Evolutionary conservation across 2,888 invertebrate genomes (phyloP), one percentile per base, ranked within the genome.

Genomic region (Caenorhabditis becei): DNA sequence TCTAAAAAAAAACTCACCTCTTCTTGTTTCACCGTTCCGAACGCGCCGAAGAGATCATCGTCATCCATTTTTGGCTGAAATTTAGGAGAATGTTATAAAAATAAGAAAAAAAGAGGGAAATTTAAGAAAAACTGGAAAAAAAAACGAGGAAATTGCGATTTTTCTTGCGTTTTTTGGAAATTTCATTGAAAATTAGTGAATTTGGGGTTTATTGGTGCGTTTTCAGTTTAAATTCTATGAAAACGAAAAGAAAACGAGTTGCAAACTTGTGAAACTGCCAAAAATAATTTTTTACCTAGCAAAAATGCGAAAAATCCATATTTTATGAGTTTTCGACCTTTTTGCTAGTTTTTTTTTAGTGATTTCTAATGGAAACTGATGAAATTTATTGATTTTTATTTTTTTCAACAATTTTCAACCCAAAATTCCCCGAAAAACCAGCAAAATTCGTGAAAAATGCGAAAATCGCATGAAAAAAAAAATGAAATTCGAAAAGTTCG

Each of bases 81-180:
- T 61, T 11, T 2, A 35, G 41, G 24, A 32, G 35, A 32, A 56
- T n/a, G n/a, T n/a, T n/a, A n/a, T 18, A 58, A 32, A n/a, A 58
- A 32, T 35, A 5, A 2, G n/a, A 10, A 8, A 62, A 61, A 61
- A n/a, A n/a, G n/a, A n/a, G n/a, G n/a, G n/a, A n/a, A n/a, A n/a
- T n/a, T n/a, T n/a, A n/a, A n/a, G n/a, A n/a, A n/a, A n/a, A n/a
- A n/a, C n/a, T n/a, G n/a, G n/a, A n/a, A n/a, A n/a, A 32, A 32
- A 32, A 32, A 32, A 32, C 32, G 32, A 32, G 32, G 8, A 61
- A 26, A n/a, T 26, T 56, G 56, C 35, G 41, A 16, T 10, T 41
- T 41, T 18, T 59, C 41, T 14, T 20, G 28, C 26, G 10, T 23
- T 16, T 53, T 28, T 65, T 49, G 49, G 63, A 65, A 51, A 65